phyloP scores from a whole-genome alignment of 2,888 invertebrate species.

The Parnassius glacialis region DNA sequence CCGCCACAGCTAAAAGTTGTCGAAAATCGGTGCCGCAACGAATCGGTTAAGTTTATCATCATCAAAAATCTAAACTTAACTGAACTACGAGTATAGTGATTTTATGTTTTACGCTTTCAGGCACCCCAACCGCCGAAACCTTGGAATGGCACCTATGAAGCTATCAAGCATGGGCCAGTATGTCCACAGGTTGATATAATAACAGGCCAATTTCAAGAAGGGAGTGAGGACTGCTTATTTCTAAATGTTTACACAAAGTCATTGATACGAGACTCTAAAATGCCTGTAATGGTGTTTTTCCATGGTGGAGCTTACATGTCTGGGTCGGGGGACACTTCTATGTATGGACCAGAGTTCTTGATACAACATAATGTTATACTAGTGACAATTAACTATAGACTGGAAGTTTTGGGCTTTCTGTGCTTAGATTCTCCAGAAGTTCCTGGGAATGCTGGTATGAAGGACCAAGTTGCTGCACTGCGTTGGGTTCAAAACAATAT shows the following conservation, averaged over 20 bases:
- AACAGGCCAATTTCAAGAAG: constrained; percentile 34
- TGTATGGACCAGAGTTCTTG: constrained; percentile 53
- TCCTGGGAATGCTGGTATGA: constrained; percentile 57
- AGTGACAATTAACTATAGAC: constrained; percentile 61
- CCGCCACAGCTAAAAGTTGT: no score
- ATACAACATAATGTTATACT: constrained; percentile 56
- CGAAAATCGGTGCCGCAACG: no score
- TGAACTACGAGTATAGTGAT: no score
- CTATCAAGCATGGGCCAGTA: constrained; percentile 44
- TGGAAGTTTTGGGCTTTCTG: constrained; percentile 53
- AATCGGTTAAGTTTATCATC: no score
- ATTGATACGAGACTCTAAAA: constrained; percentile 33
- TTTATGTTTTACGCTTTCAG: constrained; percentile 36
- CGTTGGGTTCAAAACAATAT: constrained; percentile 51
- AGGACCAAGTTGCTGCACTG: constrained; percentile 52
- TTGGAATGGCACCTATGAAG: constrained; percentile 51
- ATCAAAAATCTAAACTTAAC: no score
- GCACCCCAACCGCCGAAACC: constrained; percentile 46
- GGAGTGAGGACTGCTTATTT: constrained; percentile 52
- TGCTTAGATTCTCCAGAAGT: constrained; percentile 49
- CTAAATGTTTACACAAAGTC: constrained; percentile 52
- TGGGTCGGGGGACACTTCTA: constrained; percentile 47
- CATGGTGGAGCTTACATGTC: constrained; percentile 56
- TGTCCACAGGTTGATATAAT: constrained; percentile 49
- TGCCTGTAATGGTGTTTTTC: constrained; percentile 60